These are phyloP conservation scores for Endomychus coccineus DNA, from an alignment of 2,888 invertebrate species.

Conservation along the genomic window DNA sequence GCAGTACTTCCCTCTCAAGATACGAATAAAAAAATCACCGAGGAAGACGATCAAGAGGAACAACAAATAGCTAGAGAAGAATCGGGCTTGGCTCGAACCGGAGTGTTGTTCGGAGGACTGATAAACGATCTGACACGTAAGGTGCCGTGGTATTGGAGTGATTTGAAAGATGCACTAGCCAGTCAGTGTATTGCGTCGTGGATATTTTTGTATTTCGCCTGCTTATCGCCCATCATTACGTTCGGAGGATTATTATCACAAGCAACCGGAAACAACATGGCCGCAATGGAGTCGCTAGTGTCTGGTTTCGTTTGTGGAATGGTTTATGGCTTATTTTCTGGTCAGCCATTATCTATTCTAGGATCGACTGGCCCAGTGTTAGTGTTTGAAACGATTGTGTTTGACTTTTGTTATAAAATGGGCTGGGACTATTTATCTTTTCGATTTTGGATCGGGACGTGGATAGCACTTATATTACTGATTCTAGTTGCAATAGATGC, in stretches of 20 bases:
- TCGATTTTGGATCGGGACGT: constrained; percentile 92
- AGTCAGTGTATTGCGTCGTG: constrained; percentile 92
- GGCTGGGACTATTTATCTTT: constrained; percentile 90
- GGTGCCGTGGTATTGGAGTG: constrained; percentile 80
- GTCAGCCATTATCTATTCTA: constrained; percentile 88
- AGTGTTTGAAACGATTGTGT: constrained; percentile 96
- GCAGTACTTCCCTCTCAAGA: constrained; percentile 85
- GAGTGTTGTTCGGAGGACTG: constrained; percentile 87
- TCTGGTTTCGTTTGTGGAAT: constrained; percentile 93
- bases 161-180: constrained; percentile 86
- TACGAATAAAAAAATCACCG: constrained; percentile 72
- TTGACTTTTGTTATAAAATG: constrained; percentile 73
- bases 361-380: constrained; percentile 96
- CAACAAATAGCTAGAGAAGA: constrained; percentile 77
- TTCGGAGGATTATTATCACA: constrained; percentile 91
- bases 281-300: constrained; percentile 82
- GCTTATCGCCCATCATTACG: constrained; percentile 95
- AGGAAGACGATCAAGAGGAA: constrained; percentile 71
- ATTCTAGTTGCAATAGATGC: constrained; percentile 89
- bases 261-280: constrained; percentile 92
- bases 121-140: constrained; percentile 88
- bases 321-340: constrained; percentile 89
- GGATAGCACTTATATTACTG: constrained; percentile 81
- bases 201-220: constrained; percentile 96
- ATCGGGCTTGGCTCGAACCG: constrained; percentile 75